These are phyloP conservation scores for Penaeus vannamei DNA, from an alignment of 1,140 invertebrate genomes.

Conservation along the genomic window DNA sequence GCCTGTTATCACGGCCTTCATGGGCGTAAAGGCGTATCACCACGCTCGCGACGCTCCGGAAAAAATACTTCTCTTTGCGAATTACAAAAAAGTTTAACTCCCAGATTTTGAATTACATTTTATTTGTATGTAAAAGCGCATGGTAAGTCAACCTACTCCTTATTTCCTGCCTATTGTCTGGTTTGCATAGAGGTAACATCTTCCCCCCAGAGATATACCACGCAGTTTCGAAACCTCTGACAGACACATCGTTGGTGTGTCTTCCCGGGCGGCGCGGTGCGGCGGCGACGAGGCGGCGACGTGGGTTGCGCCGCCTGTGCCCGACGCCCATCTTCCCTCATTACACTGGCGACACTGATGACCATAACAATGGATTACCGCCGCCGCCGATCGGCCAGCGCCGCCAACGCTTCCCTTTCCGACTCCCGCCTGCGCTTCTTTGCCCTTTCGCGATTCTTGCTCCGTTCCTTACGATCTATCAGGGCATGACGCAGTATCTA, in stretches of 20 bases:
- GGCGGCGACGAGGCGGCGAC: conserved; percentile 34
- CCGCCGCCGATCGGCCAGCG: conserved; percentile 40
- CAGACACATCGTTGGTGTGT: neutral
- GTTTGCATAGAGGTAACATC: too few species aligned
- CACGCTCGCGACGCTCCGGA: too few species aligned
- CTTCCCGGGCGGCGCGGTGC: conserved; percentile 7
- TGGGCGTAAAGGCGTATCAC: too few species aligned
- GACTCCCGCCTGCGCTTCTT: neutral
- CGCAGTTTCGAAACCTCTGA: neutral
- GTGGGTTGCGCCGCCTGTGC: conserved; percentile 52
- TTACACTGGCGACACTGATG: conserved; percentile 49
- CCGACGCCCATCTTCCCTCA: conserved; percentile 29
- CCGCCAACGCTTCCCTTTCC: conserved; percentile 18
- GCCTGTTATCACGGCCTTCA: conserved; percentile 9
- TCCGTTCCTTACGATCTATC: neutral
- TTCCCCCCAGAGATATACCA: too few species aligned
- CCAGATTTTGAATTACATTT: too few species aligned
- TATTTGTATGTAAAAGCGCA: too few species aligned
- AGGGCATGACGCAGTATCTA: neutral
- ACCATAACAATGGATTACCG: conserved; percentile 61
- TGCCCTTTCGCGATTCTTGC: neutral
- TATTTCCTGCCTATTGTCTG: too few species aligned
- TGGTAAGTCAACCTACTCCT: too few species aligned
- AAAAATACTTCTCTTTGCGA: too few species aligned
- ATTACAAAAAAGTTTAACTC: too few species aligned